Conservation (phyloP, 2,113 vertebrate species). For the Bos taurus region ARS-UCD2.0 NC_037347.1:53540501-53541000, state of each 20-base stretch:
- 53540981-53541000: background rate
- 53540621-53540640: background rate
- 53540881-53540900: background rate
- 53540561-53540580: background rate
- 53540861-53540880: background rate
- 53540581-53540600: background rate
- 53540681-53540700: background rate
- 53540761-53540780: background rate
- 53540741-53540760: background rate
- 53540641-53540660: background rate
- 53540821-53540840: background rate
- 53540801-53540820: background rate
- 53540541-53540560: background rate
- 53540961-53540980: background rate
- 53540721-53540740: background rate
- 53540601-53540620: background rate
- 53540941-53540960: background rate
- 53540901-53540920: background rate
- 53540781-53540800: background rate
- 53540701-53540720: background rate
- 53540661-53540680: background rate
- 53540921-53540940: background rate
- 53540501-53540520: background rate
- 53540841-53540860: background rate
- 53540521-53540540: background rate